Percentiles rank a stretch among this genome's conserved stretches.
Conservation (phyloP, 1,140 invertebrate species). For the Polypedilum pembai region DNA sequence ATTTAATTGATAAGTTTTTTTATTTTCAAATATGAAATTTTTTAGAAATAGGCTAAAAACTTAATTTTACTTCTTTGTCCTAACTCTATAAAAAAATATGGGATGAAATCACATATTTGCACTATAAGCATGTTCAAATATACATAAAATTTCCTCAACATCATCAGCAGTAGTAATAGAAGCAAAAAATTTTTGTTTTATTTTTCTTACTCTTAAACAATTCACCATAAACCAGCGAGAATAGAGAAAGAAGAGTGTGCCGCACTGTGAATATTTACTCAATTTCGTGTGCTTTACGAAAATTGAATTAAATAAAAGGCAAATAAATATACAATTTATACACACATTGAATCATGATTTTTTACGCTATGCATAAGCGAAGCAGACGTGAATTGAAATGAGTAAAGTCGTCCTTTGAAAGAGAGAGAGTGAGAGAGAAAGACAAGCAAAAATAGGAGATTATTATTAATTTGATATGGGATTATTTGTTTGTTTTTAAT, state of each 20-base stretch:
- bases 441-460: conserved; percentile 7
- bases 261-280: conserved; percentile 9
- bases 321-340: not conserved
- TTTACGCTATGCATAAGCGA: not conserved
- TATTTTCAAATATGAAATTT: too few species aligned
- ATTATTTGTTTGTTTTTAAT: conserved; percentile 28
- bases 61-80: too few species aligned
- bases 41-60: too few species aligned
- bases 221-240: not conserved
- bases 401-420: not conserved
- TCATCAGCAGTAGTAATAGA: too few species aligned
- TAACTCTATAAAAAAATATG: too few species aligned
- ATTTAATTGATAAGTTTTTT: too few species aligned
- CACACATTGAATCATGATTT: conserved; percentile 4
- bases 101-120: not conserved
- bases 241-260: not conserved
- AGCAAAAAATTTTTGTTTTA: not conserved
- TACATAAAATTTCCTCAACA: not conserved
- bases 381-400: not conserved
- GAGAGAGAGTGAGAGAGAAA: not conserved
- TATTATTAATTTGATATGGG: conserved; percentile 28
- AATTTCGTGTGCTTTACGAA: conserved; percentile 12
- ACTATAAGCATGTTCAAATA: not conserved
- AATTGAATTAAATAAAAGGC: conserved; percentile 19
- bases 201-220: not conserved